These are phyloP conservation scores for Leuctra nigra DNA, from an alignment of 2,888 invertebrate species.

Conservation along the genomic window DNA sequence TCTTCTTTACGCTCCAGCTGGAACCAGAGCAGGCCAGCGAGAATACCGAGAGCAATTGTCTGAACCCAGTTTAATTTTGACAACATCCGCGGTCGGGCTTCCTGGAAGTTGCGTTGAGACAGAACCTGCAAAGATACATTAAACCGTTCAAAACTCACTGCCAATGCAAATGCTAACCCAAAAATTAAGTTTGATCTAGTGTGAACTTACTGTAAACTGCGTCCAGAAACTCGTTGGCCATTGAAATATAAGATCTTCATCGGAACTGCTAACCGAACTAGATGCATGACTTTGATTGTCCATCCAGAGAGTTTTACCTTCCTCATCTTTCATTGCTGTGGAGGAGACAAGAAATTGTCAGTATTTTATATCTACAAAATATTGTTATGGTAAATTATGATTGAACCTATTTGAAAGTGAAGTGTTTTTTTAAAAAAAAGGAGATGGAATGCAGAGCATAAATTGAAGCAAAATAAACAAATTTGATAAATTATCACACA, in stretches of 20 bases:
- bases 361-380: too few species aligned
- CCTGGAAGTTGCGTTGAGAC: constrained; percentile 67
- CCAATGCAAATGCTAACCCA: neutral
- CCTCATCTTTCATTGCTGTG: constrained; percentile 51
- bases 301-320: constrained; percentile 59
- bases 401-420: neutral
- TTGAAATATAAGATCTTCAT: constrained; percentile 57
- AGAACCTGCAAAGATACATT: constrained; percentile 45
- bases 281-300: constrained; percentile 64
- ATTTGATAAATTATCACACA: too few species aligned
- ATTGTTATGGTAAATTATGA: neutral
- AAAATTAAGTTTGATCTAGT: too few species aligned
- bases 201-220: constrained; percentile 61
- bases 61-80: constrained; percentile 72
- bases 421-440: neutral
- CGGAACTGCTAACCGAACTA: constrained; percentile 55
- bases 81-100: constrained; percentile 66
- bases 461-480: neutral
- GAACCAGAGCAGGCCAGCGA: constrained; percentile 73
- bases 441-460: neutral
- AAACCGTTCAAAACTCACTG: neutral
- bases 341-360: too few species aligned
- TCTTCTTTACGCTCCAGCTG: constrained; percentile 68
- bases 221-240: constrained; percentile 75
- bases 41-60: constrained; percentile 60